Base-by-base conservation (phyloP, 35 echinoderm and acorn worm species). In the Diadema setosum region DNA sequence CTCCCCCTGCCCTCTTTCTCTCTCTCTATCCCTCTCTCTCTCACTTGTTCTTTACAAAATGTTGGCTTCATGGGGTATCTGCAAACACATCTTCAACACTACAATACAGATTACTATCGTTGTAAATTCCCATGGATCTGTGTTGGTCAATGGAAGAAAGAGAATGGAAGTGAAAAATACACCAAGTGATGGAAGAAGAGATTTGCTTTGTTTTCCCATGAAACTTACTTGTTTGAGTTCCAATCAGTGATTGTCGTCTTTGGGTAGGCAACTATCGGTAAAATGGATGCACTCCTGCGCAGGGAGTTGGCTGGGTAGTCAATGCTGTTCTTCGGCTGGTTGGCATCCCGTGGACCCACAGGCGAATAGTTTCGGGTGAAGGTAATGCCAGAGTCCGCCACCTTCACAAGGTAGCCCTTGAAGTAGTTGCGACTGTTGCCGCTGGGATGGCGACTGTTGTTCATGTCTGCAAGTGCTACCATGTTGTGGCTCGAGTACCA, bases 181-280 rank as follows among this genome's bases (percentile, higher is more conserved):
- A n/a, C n/a, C n/a, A n/a, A n/a, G n/a, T n/a, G n/a, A n/a, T n/a
- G n/a, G n/a, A n/a, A n/a, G n/a, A n/a, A n/a, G n/a, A n/a, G n/a
- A n/a, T n/a, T n/a, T n/a, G n/a, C n/a, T n/a, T n/a, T n/a, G n/a
- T n/a, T n/a, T n/a, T n/a, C n/a, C n/a, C n/a, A n/a, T n/a, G n/a
- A n/a, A 67, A 67, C 63, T 67, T 67, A 67, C 63, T 67, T 67
- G 63, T 67, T 67, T 33, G 27, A 67, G 63, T 67, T 67, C 27
- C 12, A 67, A 7, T 67, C 63, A 33, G 63, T 34, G 37, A n/a
- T n/a, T n/a, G n/a, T n/a, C n/a, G 8, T 67, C 37, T 67, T 67
- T 15, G 63, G 30, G 9, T 26, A 67, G 63, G 23, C 63, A 15
- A 67, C 63, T 26, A 67, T 67, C 0, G 63, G 63, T 18, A 67